A percentile compares a stretch with the other conserved stretches of the same genome.
Conservation (phyloP, 2,888 invertebrate species). For the Apamea crenata region DNA sequence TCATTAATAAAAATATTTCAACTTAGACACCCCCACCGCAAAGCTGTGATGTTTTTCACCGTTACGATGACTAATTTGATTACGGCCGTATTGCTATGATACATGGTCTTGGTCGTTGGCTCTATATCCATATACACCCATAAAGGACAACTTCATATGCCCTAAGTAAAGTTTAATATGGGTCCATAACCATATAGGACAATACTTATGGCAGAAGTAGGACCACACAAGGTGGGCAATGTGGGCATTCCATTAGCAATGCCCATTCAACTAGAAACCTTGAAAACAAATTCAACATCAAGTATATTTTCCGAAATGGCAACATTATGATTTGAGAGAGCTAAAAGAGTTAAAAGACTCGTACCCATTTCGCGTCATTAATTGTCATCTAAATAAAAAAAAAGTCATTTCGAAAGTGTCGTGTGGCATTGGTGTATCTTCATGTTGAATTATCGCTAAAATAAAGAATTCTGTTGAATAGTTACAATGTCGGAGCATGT, state of each 20-base stretch:
- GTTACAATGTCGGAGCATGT: constrained; percentile 87
- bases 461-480: constrained; percentile 55
- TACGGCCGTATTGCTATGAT: neutral
- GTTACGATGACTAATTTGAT: neutral
- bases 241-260: neutral
- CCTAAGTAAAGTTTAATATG: too few relatives aligned
- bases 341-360: constrained; percentile 57
- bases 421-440: constrained; percentile 80
- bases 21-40: neutral
- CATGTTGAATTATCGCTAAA: constrained; percentile 65
- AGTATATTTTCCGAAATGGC: neutral
- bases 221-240: neutral
- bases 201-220: neutral
- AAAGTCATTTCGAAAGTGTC: constrained; percentile 74
- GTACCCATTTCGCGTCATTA: constrained; percentile 21
- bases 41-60: neutral
- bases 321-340: constrained; percentile 5
- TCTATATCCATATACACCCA: neutral
- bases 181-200: too few relatives aligned
- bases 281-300: neutral
- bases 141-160: neutral
- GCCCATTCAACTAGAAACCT: neutral
- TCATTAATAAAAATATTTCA: neutral
- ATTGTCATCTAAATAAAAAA: constrained; percentile 31
- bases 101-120: neutral